These are phyloP conservation scores for Marmota monax DNA, from an alignment of 2,113 vertebrate species.

Conservation along the genomic window DNA sequence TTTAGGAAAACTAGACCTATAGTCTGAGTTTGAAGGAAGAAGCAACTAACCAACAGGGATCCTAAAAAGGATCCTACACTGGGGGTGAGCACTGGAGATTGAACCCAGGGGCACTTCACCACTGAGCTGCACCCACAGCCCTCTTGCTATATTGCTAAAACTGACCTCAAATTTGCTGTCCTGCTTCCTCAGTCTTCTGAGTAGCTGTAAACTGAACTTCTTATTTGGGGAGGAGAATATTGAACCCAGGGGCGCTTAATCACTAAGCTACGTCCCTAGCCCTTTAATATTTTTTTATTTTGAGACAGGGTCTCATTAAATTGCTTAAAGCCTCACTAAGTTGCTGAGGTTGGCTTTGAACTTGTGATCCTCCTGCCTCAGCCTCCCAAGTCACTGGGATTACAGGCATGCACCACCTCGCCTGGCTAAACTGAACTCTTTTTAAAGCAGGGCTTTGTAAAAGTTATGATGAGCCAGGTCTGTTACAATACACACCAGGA, in stretches of 20 bases:
- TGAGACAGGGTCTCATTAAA: too few relatives aligned
- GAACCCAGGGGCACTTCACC: not conserved
- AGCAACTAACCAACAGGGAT: not conserved
- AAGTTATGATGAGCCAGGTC: not conserved
- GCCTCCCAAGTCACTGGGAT: not conserved
- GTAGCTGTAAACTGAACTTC: not conserved
- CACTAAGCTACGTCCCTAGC: too few relatives aligned
- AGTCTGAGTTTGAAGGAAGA: constrained; percentile 39
- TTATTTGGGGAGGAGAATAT: not conserved
- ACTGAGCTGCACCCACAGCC: not conserved
- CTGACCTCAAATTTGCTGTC: not conserved
- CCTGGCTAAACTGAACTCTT: not conserved
- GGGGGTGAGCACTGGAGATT: not conserved
- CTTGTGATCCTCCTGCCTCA: not conserved
- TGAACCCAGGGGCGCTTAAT: too few relatives aligned
- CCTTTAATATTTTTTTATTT: too few relatives aligned
- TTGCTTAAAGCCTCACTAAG: too few relatives aligned
- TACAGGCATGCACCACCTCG: not conserved
- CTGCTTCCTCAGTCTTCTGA: not conserved
- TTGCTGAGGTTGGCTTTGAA: too few relatives aligned
- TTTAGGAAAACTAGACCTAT: constrained; percentile 27
- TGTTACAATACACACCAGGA: not conserved
- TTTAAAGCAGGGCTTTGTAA: constrained; percentile 20
- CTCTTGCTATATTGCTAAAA: not conserved
- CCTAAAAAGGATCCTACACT: not conserved